Evolutionary conservation across 2,888 invertebrate species (phyloP).

Genomic region (Acanthosoma haemorrhoidale): DNA sequence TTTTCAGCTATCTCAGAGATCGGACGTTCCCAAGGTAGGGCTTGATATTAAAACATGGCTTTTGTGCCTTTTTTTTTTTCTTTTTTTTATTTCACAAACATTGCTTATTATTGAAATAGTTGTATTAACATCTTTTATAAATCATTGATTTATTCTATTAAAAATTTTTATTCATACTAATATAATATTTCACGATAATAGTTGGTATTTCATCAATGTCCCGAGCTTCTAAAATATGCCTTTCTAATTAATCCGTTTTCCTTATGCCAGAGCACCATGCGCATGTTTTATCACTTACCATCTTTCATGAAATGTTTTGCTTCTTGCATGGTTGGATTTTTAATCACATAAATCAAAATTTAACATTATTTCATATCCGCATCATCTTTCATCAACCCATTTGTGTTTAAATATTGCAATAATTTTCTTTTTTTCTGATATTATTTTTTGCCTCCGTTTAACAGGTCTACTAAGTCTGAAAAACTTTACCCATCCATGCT

Average conservation of each 20-base stretch:
- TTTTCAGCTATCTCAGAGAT: conserved; percentile 80
- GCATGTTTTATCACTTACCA: too few relatives aligned
- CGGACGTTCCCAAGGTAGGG: conserved; percentile 85
- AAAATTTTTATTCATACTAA: background rate
- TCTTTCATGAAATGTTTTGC: too few relatives aligned
- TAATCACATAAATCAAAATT: background rate
- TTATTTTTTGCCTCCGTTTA: background rate
- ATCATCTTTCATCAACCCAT: too few relatives aligned
- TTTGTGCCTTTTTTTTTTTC: conserved; percentile 28
- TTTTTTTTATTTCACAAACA: background rate
- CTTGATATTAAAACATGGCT: conserved; percentile 27
- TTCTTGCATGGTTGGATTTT: too few relatives aligned
- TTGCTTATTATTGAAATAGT: background rate
- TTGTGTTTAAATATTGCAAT: background rate
- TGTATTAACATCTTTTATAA: background rate
- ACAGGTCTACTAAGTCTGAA: conserved; percentile 90
- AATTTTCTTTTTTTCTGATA: background rate
- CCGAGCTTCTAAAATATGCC: too few relatives aligned
- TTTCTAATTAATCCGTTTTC: too few relatives aligned
- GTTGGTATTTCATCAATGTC: too few relatives aligned
- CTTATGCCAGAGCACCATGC: too few relatives aligned
- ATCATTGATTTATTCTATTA: background rate
- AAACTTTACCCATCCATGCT: conserved; percentile 90
- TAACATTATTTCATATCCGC: background rate
- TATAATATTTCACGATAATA: too few relatives aligned